Evolutionary conservation across 2,888 invertebrate genomes (phyloP), one percentile per base, ranked within the genome.

Genomic region (Microplitis manilae): DNA sequence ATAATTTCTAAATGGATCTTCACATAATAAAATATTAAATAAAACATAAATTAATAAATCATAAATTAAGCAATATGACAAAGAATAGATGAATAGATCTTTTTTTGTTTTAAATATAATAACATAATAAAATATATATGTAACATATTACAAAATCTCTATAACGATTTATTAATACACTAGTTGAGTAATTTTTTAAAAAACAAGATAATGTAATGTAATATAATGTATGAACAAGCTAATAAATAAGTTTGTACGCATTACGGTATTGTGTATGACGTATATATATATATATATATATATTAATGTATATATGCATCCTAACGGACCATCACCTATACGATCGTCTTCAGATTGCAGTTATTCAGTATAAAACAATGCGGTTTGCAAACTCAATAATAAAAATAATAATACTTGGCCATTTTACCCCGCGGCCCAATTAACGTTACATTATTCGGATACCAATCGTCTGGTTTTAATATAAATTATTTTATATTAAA

Each of bases 291-390:
- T 4, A 50, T 69, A 60, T 6, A 65, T 73, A 40, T 73, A 40
- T 59, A 8, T 38, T 39, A 39, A 39, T 17, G 17, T 73, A 73
- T 15, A 20, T 39, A 60, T 5, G 70, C 70, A 15, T 17, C 15
- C 17, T 77, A 77, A 77, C 77, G 77, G 77, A 50, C 59, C 73
- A 67, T 73, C 73, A 67, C 67, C 73, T 73, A 30, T 30, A 30
- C 30, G 30, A 30, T 30, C 67, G 30, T 61, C 38, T 39, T 15
- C n/a, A 38, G 38, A 73, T 73, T 73, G 67, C 73, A 73, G 73
- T 73, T 73, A 73, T 77, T 59, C 73, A 20, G 77, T 59, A 41
- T 73, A 64, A 73, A 70, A 77, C 77, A 77, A 74, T 77, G 77
- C 70, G 71, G 74, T 75, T 77, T 71, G 41, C 74, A 73, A 69